Evolutionary conservation across 2,888 invertebrate genomes (phyloP).

Genomic region (Falcaria lacertinaria): DNA sequence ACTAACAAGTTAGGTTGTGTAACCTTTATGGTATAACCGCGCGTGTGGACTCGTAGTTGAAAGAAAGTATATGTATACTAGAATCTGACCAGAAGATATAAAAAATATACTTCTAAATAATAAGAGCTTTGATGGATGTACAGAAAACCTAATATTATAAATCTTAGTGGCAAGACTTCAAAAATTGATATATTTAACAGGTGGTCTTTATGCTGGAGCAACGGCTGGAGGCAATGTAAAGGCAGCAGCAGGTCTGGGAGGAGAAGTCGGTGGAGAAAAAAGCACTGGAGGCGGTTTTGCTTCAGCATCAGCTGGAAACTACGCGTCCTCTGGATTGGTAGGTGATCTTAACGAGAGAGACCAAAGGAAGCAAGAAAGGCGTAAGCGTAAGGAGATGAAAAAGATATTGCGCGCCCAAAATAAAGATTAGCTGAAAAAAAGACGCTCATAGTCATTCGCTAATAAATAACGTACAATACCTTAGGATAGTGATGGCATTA

Average conservation of each 20-base stretch:
- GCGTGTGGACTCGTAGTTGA: no score
- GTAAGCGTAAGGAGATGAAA: slow-evolving; percentile 33
- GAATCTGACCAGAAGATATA: no score
- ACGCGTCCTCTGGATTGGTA: slow-evolving; percentile 57
- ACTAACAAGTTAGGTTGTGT: no score
- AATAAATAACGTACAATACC: slow-evolving; percentile 3
- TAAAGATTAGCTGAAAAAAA: slow-evolving; percentile 14
- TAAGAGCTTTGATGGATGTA: no score
- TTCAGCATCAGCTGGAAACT: slow-evolving; percentile 55
- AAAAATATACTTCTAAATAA: no score
- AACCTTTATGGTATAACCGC: no score
- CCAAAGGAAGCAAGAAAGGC: slow-evolving; percentile 46
- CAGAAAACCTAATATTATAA: slow-evolving; percentile 3
- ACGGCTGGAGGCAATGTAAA: slow-evolving; percentile 77
- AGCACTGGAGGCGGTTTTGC: slow-evolving; percentile 62
- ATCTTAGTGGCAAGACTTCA: slow-evolving; percentile 8
- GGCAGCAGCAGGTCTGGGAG: slow-evolving; percentile 74
- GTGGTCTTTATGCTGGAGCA: slow-evolving; percentile 80
- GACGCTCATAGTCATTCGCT: not conserved
- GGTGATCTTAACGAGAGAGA: slow-evolving; percentile 42
- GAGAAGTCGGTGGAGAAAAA: slow-evolving; percentile 55
- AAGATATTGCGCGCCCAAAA: slow-evolving; percentile 18
- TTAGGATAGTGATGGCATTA: slow-evolving; percentile 9
- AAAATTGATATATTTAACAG: slow-evolving; percentile 28
- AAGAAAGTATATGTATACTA: no score